Percentiles rank a stretch among this genome's conserved stretches.
phyloP scores from a whole-genome alignment of 1,140 invertebrate species.

The Pseudomyrmex cubaensis region DNA sequence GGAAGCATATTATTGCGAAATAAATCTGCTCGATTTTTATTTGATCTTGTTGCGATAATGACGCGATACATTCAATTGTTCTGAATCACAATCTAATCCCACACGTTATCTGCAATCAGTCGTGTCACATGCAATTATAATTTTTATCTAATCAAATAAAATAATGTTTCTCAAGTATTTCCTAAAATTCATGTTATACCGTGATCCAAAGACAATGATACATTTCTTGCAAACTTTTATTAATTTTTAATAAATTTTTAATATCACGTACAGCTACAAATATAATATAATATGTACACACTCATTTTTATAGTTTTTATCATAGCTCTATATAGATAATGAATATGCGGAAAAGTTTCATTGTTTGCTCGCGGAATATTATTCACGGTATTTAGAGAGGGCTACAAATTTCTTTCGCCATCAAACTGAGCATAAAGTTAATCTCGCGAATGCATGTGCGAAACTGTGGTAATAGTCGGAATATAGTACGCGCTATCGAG shows the following conservation, averaged over 20 bases:
- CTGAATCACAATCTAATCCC: neutral
- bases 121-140: too few species aligned
- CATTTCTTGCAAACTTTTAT: too few species aligned
- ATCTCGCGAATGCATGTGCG: conserved; percentile 53
- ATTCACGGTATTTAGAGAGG: conserved; percentile 41
- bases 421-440: conserved; percentile 57
- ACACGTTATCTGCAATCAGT: too few species aligned
- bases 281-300: too few species aligned
- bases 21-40: neutral
- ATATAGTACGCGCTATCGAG: conserved; percentile 53
- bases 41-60: neutral
- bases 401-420: conserved; percentile 49
- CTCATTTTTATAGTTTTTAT: neutral
- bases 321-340: neutral
- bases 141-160: too few species aligned
- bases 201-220: too few species aligned
- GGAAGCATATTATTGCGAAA: neutral
- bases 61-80: neutral
- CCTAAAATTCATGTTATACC: too few species aligned
- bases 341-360: neutral
- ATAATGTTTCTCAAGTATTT: too few species aligned
- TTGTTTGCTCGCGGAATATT: conserved; percentile 50
- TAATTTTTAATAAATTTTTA: too few species aligned
- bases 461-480: conserved; percentile 52
- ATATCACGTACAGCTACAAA: too few species aligned